Evolutionary conservation across 2,113 vertebrate genomes (phyloP), one percentile per base, ranked within the genome.

Genomic region (Daboia siamensis): DNA sequence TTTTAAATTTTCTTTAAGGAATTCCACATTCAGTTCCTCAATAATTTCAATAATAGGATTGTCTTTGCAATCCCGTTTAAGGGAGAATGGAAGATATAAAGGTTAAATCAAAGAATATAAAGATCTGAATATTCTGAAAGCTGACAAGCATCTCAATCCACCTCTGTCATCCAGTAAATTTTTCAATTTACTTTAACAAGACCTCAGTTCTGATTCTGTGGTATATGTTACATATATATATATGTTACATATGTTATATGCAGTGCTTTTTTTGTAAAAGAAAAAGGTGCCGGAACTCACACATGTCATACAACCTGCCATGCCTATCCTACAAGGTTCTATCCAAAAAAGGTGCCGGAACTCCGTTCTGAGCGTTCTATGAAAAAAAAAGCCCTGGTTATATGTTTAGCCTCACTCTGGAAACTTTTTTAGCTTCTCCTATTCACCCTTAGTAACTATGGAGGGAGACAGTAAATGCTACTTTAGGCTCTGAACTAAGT

Each of bases 371-470:
- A n/a, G n/a, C n/a, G n/a, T n/a, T n/a, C n/a, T n/a, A n/a, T n/a
- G n/a, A n/a, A n/a, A n/a, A n/a, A n/a, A n/a, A n/a, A n/a, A n/a
- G n/a, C n/a, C n/a, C n/a, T n/a, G n/a, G 39, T 39, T 39, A 39
- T 39, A 39, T 39, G 39, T 39, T 39, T 85, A 94, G 85, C 91
- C 92, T 92, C 85, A 44, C 88, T 92, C 86, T 33, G 44, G 55
- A 86, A 90, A 56, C 74, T 15, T 29, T 93, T 93, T 69, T 33
- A 64, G 48, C 59, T n/a, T 26, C 86, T 55, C 89, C 89, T 93
- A 15, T 91, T 12, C 64, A 80, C 54, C 93, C 92, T 29, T 84
- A 29, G 29, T 29, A 24, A 1, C 44, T 87, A 29, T 29, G 69
- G 86, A 29, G 87, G 88, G 87, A 92, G 69, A 80, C 21, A 39